These are phyloP conservation scores for Brevimyrus niger DNA, from an alignment of 2,113 vertebrate genomes.

Conservation along the genomic window DNA sequence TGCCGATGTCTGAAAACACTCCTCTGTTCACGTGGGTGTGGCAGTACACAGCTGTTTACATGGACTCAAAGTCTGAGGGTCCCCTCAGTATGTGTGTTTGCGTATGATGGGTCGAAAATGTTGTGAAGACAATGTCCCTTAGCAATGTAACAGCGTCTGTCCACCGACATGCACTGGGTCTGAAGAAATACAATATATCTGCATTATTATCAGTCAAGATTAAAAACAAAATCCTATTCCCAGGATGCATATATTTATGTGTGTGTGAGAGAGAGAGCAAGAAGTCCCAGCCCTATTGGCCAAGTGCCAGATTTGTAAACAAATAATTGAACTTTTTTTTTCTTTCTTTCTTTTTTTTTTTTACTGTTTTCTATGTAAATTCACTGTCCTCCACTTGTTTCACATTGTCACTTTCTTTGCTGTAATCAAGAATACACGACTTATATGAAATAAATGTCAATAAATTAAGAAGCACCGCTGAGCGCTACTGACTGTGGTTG, in stretches of 20 bases:
- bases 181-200: not conserved
- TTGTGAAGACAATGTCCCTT: not conserved
- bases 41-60: not conserved
- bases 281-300: not conserved
- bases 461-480: not conserved
- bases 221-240: not conserved
- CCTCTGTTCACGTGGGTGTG: not conserved
- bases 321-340: conserved; percentile 9
- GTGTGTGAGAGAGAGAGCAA: not conserved
- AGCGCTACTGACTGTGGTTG: not conserved
- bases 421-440: not conserved
- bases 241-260: not conserved
- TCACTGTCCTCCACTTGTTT: not conserved
- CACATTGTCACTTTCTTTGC: conserved; percentile 2
- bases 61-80: not conserved
- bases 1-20: not conserved
- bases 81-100: not conserved
- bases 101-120: not conserved
- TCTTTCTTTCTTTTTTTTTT: conserved; percentile 31
- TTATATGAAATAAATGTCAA: conserved; percentile 13
- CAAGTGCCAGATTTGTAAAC: conserved; percentile 1
- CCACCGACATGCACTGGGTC: not conserved
- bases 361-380: conserved; percentile 23
- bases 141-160: not conserved
- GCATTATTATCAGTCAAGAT: not conserved